These are phyloP conservation scores for Scalopus aquaticus DNA, from an alignment of 2,113 vertebrate species.

Conservation along the genomic window DNA sequence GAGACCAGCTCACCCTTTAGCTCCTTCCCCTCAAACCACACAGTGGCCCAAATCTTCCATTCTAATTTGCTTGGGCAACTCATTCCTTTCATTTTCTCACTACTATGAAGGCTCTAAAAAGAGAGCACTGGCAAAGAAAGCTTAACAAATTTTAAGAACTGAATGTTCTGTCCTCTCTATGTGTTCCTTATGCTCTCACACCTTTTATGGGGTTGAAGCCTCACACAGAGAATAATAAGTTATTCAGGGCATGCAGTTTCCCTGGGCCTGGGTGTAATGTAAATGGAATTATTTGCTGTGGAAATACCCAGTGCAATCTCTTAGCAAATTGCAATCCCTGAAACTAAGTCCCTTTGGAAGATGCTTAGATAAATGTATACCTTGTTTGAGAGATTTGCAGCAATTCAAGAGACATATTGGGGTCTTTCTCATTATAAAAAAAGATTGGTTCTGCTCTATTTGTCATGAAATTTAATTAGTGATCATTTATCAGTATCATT, in stretches of 20 bases:
- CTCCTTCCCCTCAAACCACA: not conserved
- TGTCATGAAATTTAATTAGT: constrained; percentile 71
- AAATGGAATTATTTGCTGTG: constrained; percentile 59
- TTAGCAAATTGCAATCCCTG: constrained; percentile 60
- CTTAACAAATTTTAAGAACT: not conserved
- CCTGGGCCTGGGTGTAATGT: constrained; percentile 31
- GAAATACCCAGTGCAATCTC: constrained; percentile 65
- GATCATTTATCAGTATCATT: constrained; percentile 65
- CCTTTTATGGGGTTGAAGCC: not conserved
- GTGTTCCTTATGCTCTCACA: not conserved
- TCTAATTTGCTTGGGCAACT: not conserved
- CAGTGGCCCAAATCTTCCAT: not conserved
- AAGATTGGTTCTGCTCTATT: constrained; percentile 30
- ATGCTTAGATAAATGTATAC: constrained; percentile 65
- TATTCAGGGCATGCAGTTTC: constrained; percentile 2
- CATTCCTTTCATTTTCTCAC: not conserved
- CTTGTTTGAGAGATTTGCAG: constrained; percentile 65
- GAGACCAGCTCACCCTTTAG: not conserved
- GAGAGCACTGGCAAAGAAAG: not conserved
- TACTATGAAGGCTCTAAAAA: not conserved
- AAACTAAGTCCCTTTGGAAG: constrained; percentile 66
- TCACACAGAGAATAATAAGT: not conserved
- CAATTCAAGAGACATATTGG: constrained; percentile 19
- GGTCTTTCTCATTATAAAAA: constrained; percentile 36
- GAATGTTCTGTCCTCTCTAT: not conserved